Evolutionary conservation across 92 coral and sea anemone species (phyloP).

Genomic region (Umimayanthus chanpuru): DNA sequence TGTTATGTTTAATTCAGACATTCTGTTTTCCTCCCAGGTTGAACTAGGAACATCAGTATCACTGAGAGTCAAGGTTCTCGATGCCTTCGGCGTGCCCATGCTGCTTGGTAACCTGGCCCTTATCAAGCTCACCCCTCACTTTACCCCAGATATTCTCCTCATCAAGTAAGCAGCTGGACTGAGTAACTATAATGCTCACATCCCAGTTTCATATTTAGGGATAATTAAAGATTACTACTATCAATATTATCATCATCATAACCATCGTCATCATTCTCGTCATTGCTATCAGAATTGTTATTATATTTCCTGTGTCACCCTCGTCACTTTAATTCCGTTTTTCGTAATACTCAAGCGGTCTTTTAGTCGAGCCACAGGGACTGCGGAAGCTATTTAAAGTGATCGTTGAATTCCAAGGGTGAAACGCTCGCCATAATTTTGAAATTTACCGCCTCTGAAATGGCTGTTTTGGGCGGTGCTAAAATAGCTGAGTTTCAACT

Average conservation of each 20-base stretch:
- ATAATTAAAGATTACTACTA: too few relatives aligned
- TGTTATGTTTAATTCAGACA: too few relatives aligned
- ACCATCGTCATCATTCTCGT: background rate
- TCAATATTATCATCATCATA: too few relatives aligned
- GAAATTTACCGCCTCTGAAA: too few relatives aligned
- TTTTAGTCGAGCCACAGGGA: background rate
- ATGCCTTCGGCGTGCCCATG: constrained; percentile 81
- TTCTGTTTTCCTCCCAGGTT: constrained; percentile 55
- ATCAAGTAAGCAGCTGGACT: constrained; percentile 66
- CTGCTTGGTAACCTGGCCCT: constrained; percentile 71
- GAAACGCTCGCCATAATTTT: too few relatives aligned
- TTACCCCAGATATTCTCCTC: constrained; percentile 78
- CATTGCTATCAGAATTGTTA: too few relatives aligned
- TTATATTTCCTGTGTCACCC: background rate
- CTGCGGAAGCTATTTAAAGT: too few relatives aligned
- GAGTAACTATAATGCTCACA: background rate
- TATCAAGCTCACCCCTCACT: constrained; percentile 76
- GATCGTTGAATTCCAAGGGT: too few relatives aligned
- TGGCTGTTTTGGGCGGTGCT: too few relatives aligned
- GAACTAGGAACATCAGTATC: constrained; percentile 82
- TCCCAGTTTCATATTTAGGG: too few relatives aligned
- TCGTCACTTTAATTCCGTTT: background rate
- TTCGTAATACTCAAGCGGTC: background rate
- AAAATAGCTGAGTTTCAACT: too few relatives aligned
- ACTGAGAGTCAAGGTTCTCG: constrained; percentile 75